phyloP scores from a whole-genome alignment of 2,113 vertebrate species.

The Lepisosteus oculatus region DNA sequence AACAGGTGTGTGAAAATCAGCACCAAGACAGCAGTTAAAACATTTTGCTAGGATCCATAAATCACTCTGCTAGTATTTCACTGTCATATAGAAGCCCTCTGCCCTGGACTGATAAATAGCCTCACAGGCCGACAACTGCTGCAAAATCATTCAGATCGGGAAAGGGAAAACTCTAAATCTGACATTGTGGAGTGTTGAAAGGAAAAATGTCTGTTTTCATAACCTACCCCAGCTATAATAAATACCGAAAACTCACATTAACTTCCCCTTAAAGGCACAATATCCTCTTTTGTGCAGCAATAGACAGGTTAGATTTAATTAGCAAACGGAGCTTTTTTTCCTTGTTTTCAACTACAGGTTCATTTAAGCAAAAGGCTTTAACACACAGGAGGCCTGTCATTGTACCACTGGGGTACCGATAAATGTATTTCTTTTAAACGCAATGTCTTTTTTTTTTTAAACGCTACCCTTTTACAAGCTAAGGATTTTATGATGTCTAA shows the following conservation, averaged over 20 bases:
- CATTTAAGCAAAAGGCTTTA: neutral
- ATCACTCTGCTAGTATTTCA: conserved; percentile 73
- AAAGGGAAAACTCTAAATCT: conserved; percentile 91
- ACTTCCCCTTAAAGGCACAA: conserved; percentile 69
- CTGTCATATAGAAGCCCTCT: conserved; percentile 64
- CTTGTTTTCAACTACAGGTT: conserved; percentile 57
- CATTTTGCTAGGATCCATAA: conserved; percentile 64
- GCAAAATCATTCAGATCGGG: conserved; percentile 81
- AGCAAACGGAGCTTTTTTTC: conserved; percentile 55
- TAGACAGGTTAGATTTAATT: conserved; percentile 75
- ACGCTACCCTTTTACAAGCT: too few relatives aligned
- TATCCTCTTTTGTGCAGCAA: conserved; percentile 66
- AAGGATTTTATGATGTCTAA: too few relatives aligned
- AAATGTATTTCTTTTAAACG: too few relatives aligned
- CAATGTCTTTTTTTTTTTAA: too few relatives aligned
- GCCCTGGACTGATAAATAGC: conserved; percentile 69
- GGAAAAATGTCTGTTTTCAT: conserved; percentile 96
- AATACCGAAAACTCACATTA: conserved; percentile 79
- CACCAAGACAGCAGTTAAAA: conserved; percentile 44
- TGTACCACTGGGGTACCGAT: too few relatives aligned
- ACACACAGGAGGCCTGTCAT: neutral
- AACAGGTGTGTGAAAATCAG: conserved; percentile 70
- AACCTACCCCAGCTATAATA: conserved; percentile 92
- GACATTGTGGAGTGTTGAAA: conserved; percentile 94
- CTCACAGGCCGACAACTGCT: conserved; percentile 77